phyloP scores from a whole-genome alignment of 2,113 vertebrate species.

The Speoplatyrhinus poulsoni region DNA sequence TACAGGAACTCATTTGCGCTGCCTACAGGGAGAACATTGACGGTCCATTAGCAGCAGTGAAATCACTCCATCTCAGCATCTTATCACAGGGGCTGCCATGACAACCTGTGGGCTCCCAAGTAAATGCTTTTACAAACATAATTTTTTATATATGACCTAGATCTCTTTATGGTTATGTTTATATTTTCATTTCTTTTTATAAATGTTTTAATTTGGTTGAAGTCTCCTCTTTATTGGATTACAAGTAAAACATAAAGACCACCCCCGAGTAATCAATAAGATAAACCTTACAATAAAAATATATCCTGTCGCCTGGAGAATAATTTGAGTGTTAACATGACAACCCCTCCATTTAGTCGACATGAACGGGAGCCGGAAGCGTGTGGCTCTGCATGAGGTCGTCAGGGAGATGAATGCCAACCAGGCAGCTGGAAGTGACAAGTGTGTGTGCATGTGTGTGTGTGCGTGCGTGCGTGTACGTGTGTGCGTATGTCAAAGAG shows the following conservation, averaged over 20 bases:
- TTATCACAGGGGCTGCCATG: too few relatives aligned
- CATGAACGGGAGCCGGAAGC: conserved; percentile 68
- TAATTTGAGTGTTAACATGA: conserved; percentile 39
- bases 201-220: too few relatives aligned
- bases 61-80: background rate
- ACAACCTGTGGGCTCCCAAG: too few relatives aligned
- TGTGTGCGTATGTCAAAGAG: conserved; percentile 28
- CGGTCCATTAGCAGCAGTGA: background rate
- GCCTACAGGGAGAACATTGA: conserved; percentile 66
- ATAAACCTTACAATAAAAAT: conserved; percentile 36
- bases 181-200: too few relatives aligned
- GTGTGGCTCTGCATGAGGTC: conserved; percentile 45
- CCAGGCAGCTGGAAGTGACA: conserved; percentile 21
- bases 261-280: background rate
- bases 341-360: conserved; percentile 60
- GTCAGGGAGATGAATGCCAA: conserved; percentile 13
- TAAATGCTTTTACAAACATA: too few relatives aligned
- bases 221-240: too few relatives aligned
- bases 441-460: conserved; percentile 32
- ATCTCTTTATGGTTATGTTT: too few relatives aligned
- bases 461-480: conserved; percentile 34
- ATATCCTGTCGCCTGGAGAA: conserved; percentile 67
- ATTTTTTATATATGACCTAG: background rate
- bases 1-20: conserved; percentile 87
- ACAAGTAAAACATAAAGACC: too few relatives aligned